Evolutionary conservation across 2,797 vertebrate genomes (phyloP), one percentile per base, ranked within the genome.

Genomic region (Lutjanus campechanus): DNA sequence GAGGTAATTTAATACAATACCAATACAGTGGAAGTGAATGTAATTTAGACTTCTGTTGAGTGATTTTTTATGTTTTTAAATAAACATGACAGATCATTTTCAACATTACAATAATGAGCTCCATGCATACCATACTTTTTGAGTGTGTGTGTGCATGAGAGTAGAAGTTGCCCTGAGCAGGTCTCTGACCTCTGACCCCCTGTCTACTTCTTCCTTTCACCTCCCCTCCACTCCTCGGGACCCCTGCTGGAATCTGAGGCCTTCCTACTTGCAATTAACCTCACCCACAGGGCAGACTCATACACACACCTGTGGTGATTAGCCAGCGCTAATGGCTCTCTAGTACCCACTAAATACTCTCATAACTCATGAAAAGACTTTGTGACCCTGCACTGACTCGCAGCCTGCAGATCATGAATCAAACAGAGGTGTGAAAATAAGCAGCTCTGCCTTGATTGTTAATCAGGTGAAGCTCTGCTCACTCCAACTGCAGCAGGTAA

Each of bases 291-390:
- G 85, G 79, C 81, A 76, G 54, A 66, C 73, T 64, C 81, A 80
- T 77, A 66, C 79, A 83, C 79, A 81, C 77, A 89, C 88, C 84
- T 85, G 79, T 75, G 85, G 86, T 92, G 88, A 92, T 92, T 89
- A 90, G 86, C 84, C 84, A 56, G 72, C 50, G 22, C 87, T 91
- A 90, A 92, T 92, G 71, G 82, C 73, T 85, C 81, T 86, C 81
- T 90, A 85, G 84, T 86, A 88, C 17, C 76, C 73, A 76, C 86
- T 92, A 92, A 92, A 91, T 66, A 84, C 82, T 89, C 85, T 92
- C 89, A 92, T 92, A 91, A 92, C 87, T 92, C 89, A 92, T 84
- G 82, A 82, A 83, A 62, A 84, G 84, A 86, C 86, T 89, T 82
- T 78, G 77, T 89, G 88, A 92, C 88, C 91, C 88, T 47, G 80